phyloP scores from a whole-genome alignment of 2,113 vertebrate species.

The Austrofundulus limnaeus region DNA sequence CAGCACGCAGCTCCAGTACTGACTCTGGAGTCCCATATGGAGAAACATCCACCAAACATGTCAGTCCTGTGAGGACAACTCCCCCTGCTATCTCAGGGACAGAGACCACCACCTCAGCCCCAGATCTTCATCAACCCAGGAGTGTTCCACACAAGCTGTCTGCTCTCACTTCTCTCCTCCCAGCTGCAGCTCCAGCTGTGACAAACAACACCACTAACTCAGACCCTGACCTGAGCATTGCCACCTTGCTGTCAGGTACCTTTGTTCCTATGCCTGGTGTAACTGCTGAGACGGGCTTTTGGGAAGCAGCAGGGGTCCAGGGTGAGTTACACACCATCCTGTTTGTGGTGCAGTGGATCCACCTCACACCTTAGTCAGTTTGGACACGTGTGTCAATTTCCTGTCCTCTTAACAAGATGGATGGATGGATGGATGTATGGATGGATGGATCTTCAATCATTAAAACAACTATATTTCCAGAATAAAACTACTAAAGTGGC shows the following conservation, averaged over 20 bases:
- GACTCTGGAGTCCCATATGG: constrained; percentile 1
- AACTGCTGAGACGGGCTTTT: constrained; percentile 63
- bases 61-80: constrained; percentile 16
- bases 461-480: not conserved
- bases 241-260: constrained; percentile 71
- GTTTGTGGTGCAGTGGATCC: no score
- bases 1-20: constrained; percentile 11
- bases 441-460: no score
- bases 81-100: constrained; percentile 27
- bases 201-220: constrained; percentile 29
- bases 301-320: constrained; percentile 74
- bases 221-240: constrained; percentile 50
- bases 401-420: no score
- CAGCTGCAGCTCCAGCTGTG: not conserved
- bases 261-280: constrained; percentile 77
- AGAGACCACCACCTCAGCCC: constrained; percentile 39
- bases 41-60: constrained; percentile 26
- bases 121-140: constrained; percentile 19
- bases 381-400: no score
- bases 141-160: constrained; percentile 4
- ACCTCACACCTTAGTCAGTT: no score
- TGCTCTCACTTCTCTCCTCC: constrained; percentile 5
- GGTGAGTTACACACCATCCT: constrained; percentile 51
- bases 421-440: not conserved
- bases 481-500: not conserved